Conservation (phyloP, 2,113 vertebrate genomes). For the Amia ocellicauda region DNA sequence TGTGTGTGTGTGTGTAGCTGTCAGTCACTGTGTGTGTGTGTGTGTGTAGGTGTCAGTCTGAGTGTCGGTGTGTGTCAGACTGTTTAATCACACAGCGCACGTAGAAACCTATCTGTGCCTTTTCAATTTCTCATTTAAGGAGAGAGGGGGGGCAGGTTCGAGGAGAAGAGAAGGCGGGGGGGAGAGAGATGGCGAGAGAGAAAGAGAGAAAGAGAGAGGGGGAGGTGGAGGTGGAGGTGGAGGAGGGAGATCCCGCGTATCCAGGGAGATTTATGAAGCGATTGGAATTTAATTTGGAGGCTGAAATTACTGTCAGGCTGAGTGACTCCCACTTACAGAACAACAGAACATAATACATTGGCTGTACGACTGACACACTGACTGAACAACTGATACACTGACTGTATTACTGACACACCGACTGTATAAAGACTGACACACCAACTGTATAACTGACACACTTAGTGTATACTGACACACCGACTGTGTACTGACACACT, state of each 20-base stretch:
- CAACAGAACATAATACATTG: slow-evolving; percentile 32
- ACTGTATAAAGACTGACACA: too few relatives aligned
- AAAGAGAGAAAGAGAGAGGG: slow-evolving; percentile 18
- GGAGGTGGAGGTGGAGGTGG: slow-evolving; percentile 35
- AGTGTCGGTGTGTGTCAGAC: slow-evolving; percentile 8
- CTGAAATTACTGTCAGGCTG: slow-evolving; percentile 70
- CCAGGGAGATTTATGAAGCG: slow-evolving; percentile 70
- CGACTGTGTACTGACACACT: too few relatives aligned
- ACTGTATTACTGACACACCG: neutral
- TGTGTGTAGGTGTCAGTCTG: too few relatives aligned
- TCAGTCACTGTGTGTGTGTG: neutral
- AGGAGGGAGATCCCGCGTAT: slow-evolving; percentile 30
- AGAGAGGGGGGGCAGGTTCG: too few relatives aligned
- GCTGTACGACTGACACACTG: slow-evolving; percentile 26
- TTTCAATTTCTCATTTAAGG: too few relatives aligned
- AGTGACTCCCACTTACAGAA: slow-evolving; percentile 13
- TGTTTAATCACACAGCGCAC: slow-evolving; percentile 70
- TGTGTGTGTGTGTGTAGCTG: neutral
- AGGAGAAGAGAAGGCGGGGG: slow-evolving; percentile 20
- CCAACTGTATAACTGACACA: too few relatives aligned
- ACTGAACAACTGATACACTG: slow-evolving; percentile 7
- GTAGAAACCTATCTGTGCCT: slow-evolving; percentile 53
- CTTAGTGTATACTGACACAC: too few relatives aligned
- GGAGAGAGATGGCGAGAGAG: slow-evolving; percentile 18
- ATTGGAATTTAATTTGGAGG: slow-evolving; percentile 74